Evolutionary conservation across 2,888 invertebrate genomes (phyloP), one percentile per base, ranked within the genome.

Genomic region (Ophraella communa): DNA sequence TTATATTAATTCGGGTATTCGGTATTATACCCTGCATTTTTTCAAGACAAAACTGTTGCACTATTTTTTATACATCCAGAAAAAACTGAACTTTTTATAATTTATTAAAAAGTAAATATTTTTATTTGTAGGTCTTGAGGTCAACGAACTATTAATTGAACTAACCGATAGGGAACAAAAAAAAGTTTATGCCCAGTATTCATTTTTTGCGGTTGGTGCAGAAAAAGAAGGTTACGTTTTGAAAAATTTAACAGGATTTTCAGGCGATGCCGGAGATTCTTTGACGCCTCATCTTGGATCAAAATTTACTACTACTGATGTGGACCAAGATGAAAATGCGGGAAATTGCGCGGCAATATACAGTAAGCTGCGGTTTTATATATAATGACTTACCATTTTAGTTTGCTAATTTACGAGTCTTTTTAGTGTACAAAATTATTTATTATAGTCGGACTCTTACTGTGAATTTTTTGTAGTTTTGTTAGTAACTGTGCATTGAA

Each of bases 261-360:
- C 83, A 18, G 90, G 91, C 5, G 73, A 72, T 57, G 77, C 76
- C 82, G 89, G 91, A 0, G 91, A 91, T 76, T 89, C 90, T 0
- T 76, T 91, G 33, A 83, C 84, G 0, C 90, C 90, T 74, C 91
- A 91, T 70, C 89, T 90, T 0, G 90, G 90, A 0, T 87, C 87
- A 75, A 89, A 88, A 78, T 91, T 91, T 75, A 90, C 90, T 0
- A 89, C 91, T 0, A 82, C 83, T 61, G 91, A 91, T 74, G 79
- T 84, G 52, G 91, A 91, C 76, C 88, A 89, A 67, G 49, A 49
- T 49, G 7, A 5, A 23, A 23, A 14, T 23, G 0, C n/a, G 1
- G 49, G 4, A n/a, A 49, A 24, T 5, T 49, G 49, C 5, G 49
- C 49, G 14, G n/a, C 4, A 14, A 24, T n/a, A 2, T 23, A 4